Evolutionary conservation across 2,888 invertebrate species (phyloP).

Genomic region (Himalopsyche japonica): DNA sequence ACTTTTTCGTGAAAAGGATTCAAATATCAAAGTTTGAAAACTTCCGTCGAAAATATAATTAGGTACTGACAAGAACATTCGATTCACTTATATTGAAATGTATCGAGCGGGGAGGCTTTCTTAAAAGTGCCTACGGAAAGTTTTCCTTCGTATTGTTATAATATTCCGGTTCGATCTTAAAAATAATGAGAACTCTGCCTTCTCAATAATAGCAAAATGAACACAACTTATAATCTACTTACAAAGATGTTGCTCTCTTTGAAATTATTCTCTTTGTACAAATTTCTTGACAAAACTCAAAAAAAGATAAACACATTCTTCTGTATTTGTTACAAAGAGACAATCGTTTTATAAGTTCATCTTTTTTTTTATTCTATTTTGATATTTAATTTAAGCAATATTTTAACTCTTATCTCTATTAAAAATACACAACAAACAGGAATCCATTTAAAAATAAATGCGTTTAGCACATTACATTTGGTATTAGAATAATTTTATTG

Average conservation of each 20-base stretch:
- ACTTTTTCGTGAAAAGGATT: slow-evolving; percentile 33
- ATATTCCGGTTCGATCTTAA: slow-evolving; percentile 8
- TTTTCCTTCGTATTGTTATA: slow-evolving; percentile 5
- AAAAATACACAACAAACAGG: no score
- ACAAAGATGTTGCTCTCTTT: not conserved
- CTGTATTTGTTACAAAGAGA: no score
- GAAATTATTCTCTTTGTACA: not conserved
- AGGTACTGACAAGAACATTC: slow-evolving; percentile 35
- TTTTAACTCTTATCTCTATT: no score
- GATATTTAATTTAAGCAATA: no score
- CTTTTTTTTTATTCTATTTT: no score
- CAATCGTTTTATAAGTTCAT: no score
- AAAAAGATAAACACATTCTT: not conserved
- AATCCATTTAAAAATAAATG: no score
- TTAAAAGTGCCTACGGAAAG: not conserved
- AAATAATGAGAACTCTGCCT: slow-evolving; percentile 15
- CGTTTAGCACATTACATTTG: no score
- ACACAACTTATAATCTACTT: not conserved
- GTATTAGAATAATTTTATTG: no score
- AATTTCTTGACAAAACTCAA: not conserved
- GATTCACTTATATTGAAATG: slow-evolving; percentile 35
- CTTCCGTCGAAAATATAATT: slow-evolving; percentile 36
- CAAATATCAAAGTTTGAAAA: slow-evolving; percentile 36
- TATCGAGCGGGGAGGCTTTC: slow-evolving; percentile 18
- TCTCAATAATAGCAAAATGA: not conserved